Evolutionary conservation across 1,140 invertebrate genomes (phyloP).

Genomic region (Papilio polytes): DNA sequence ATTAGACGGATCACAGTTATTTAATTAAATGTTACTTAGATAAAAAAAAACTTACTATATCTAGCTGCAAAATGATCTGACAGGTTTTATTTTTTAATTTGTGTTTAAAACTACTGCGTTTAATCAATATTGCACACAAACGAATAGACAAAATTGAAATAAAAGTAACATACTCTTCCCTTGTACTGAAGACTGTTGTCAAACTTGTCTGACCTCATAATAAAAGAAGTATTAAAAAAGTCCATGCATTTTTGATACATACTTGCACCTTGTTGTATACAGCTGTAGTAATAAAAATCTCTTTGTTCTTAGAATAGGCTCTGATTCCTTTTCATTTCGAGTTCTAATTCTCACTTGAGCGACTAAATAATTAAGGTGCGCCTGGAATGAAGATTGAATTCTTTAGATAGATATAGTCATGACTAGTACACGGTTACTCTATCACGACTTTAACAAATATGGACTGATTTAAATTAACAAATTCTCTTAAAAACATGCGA

Average conservation of each 20-base stretch:
- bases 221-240: not conserved
- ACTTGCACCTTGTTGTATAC: not conserved
- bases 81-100: no score
- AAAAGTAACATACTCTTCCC: no score
- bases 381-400: constrained; percentile 4
- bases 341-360: not conserved
- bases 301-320: not conserved
- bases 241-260: no score
- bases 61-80: no score
- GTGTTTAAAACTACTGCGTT: no score
- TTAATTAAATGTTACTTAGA: not conserved
- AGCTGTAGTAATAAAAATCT: not conserved
- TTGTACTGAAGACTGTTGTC: no score
- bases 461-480: not conserved
- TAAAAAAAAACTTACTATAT: no score
- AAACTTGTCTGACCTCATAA: no score
- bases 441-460: not conserved
- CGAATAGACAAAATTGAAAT: no score
- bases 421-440: not conserved
- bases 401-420: not conserved
- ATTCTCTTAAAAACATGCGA: no score
- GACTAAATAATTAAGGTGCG: not conserved
- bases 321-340: not conserved
- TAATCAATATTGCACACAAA: no score
- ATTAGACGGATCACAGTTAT: not conserved